Evolutionary conservation across 1,140 invertebrate genomes (phyloP).

Genomic region (Drosophila nigrodunni): DNA sequence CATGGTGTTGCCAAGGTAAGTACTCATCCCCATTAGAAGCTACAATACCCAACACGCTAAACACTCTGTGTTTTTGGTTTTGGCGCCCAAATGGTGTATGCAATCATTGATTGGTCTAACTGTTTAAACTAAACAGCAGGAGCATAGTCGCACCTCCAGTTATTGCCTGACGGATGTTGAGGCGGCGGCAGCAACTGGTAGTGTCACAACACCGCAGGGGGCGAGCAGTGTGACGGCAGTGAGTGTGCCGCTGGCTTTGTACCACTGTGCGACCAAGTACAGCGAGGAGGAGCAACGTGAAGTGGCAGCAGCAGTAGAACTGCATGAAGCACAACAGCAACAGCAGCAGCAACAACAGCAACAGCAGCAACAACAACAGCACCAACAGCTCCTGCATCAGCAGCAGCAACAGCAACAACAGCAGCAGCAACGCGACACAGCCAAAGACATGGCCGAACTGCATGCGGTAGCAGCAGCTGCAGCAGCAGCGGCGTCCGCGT

Average conservation of each 20-base stretch:
- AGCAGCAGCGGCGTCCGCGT: slow-evolving; percentile 39
- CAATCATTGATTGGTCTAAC: neutral
- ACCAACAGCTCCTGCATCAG: slow-evolving; percentile 41
- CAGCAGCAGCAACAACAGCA: slow-evolving; percentile 46
- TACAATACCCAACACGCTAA: neutral
- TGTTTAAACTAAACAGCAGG: slow-evolving; percentile 40
- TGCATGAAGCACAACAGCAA: slow-evolving; percentile 59
- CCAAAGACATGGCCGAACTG: slow-evolving; percentile 64
- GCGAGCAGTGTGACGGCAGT: slow-evolving; percentile 53
- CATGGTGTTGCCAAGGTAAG: slow-evolving; percentile 72
- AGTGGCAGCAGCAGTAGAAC: slow-evolving; percentile 44
- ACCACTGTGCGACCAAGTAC: slow-evolving; percentile 70
- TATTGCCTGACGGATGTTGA: slow-evolving; percentile 74
- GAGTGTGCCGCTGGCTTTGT: slow-evolving; percentile 61
- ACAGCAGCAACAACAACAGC: slow-evolving; percentile 45
- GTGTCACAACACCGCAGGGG: slow-evolving; percentile 26
- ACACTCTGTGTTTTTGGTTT: slow-evolving; percentile 21
- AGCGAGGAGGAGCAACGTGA: slow-evolving; percentile 67
- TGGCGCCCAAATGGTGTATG: slow-evolving; percentile 46
- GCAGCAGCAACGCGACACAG: slow-evolving; percentile 56
- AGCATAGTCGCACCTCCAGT: slow-evolving; percentile 67
- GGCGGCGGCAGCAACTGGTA: slow-evolving; percentile 46
- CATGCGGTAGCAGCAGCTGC: slow-evolving; percentile 62
- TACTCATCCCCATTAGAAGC: neutral
- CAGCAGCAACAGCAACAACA: slow-evolving; percentile 52